Percentiles rank a stretch among this genome's conserved stretches.
Conservation (phyloP, 1,140 invertebrate genomes). For the Drosophila suzukii region DNA sequence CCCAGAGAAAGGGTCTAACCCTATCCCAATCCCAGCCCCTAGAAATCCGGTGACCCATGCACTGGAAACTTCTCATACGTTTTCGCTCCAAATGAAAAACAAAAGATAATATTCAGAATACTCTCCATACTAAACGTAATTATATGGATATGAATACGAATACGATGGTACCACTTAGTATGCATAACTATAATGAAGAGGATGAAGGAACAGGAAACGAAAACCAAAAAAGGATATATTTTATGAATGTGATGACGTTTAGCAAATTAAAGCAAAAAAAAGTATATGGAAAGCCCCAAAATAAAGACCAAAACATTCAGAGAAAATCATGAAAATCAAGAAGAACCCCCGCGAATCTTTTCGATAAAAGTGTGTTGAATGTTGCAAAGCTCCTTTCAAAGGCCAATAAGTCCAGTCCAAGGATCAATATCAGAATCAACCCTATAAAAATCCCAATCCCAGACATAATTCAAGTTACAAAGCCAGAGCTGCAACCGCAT, state of each 20-base stretch:
- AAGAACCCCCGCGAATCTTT: neutral
- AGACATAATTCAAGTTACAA: neutral
- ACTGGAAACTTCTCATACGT: conserved; percentile 24
- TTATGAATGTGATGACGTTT: conserved; percentile 69
- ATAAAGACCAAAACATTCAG: conserved; percentile 40
- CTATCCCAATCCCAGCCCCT: conserved; percentile 23
- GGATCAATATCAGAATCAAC: conserved; percentile 21
- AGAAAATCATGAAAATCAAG: conserved; percentile 8
- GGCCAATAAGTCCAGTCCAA: neutral
- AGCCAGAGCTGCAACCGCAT: conserved; percentile 8
- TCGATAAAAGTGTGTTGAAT: neutral
- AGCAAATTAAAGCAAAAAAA: conserved; percentile 33
- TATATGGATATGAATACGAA: conserved; percentile 28
- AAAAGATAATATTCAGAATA: conserved; percentile 33
- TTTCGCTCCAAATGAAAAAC: conserved; percentile 28
- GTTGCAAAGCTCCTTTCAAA: conserved; percentile 4
- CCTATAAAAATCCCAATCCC: too few relatives aligned
- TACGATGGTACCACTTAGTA: conserved; percentile 27
- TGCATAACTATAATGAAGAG: conserved; percentile 30
- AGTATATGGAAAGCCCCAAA: conserved; percentile 20
- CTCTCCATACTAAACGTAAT: conserved; percentile 43
- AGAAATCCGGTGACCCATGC: conserved; percentile 3
- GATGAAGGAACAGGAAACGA: neutral
- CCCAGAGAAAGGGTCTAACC: conserved; percentile 52
- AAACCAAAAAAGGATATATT: conserved; percentile 49